Conservation (phyloP, 2,113 vertebrate species). For the Labeo catla region DNA sequence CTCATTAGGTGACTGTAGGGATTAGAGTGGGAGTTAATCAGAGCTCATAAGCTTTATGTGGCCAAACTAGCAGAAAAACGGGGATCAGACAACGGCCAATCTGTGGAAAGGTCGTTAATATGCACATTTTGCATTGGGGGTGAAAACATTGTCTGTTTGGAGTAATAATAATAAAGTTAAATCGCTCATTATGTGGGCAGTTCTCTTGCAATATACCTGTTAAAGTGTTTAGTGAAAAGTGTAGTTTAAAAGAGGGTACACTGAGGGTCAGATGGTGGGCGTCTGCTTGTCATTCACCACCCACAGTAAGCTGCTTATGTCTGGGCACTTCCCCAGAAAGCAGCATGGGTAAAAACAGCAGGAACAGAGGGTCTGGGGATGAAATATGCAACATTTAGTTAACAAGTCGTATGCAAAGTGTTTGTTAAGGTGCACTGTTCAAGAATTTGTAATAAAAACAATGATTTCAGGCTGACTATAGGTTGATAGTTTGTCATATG, state of each 20-base stretch:
- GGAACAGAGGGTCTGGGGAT: not conserved
- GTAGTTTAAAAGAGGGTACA: not conserved
- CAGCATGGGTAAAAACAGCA: not conserved
- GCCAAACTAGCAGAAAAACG: conserved; percentile 38
- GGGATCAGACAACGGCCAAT: conserved; percentile 30
- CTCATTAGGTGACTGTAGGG: conserved; percentile 60
- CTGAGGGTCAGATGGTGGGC: conserved; percentile 45
- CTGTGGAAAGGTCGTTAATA: conserved; percentile 7
- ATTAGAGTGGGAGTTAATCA: conserved; percentile 70
- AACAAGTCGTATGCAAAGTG: not conserved
- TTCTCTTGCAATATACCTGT: not conserved
- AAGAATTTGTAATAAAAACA: not conserved
- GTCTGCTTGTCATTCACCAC: conserved; percentile 14
- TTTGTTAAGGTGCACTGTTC: not conserved
- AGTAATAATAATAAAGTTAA: not conserved
- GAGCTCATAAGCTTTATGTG: conserved; percentile 52
- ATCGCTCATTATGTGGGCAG: not conserved
- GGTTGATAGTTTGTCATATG: not conserved
- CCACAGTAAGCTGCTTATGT: conserved; percentile 73
- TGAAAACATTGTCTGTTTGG: conserved; percentile 1
- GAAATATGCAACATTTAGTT: not conserved
- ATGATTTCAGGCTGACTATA: not conserved
- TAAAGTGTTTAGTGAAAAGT: not conserved
- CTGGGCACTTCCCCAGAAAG: conserved; percentile 47
- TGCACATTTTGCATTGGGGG: not conserved